Base-by-base conservation (phyloP, 2,113 vertebrate species). In the Poecilia latipinna region DNA sequence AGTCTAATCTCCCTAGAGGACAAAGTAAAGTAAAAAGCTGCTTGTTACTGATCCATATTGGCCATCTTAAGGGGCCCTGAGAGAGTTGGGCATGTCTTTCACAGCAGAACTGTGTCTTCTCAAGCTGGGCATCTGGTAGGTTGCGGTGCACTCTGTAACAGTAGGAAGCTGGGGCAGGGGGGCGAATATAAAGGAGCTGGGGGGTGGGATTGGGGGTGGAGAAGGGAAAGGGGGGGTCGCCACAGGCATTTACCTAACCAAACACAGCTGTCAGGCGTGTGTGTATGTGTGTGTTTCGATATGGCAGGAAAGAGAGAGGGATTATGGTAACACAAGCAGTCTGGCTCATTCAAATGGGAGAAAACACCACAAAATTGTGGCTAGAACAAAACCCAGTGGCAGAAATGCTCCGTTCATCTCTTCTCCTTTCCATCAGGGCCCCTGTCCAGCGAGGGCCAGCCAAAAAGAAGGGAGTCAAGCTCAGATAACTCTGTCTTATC, bases 171-270 rank as follows among this genome's bases (percentile, higher is more conserved):
- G 31, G 35, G 24, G 26, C 60, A 35, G 12, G 62, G n/a, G 19
- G 31, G 42, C 19, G 37, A 26, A 67, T 65, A 77, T 83, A 84
- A 90, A 85, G 80, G 80, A 85, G 80, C 70, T 69, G 35, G 78
- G 83, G 75, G 84, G 86, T 80, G 82, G 84, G 70, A 74, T 31
- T 26, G 69, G 72, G 64, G 39, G 82, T 57, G 19, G 19, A 3
- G 2, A n/a, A 24, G 51, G 51, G 51, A 3, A n/a, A 8, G 8
- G 66, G 61, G 66, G 70, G 28, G 13, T 75, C 61, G 86, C 80
- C 89, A 90, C 89, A 88, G 90, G 88, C 89, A 90, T 93, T 93
- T 90, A 92, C 89, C 91, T 92, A 92, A 92, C 88, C 88, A 94
- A 94, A 93, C 93, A 93, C 94, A 94, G 93, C 91, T 94, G 93